phyloP scores from a whole-genome alignment of 2,797 vertebrate genomes.

The Stomatorhinus walkeri region DNA sequence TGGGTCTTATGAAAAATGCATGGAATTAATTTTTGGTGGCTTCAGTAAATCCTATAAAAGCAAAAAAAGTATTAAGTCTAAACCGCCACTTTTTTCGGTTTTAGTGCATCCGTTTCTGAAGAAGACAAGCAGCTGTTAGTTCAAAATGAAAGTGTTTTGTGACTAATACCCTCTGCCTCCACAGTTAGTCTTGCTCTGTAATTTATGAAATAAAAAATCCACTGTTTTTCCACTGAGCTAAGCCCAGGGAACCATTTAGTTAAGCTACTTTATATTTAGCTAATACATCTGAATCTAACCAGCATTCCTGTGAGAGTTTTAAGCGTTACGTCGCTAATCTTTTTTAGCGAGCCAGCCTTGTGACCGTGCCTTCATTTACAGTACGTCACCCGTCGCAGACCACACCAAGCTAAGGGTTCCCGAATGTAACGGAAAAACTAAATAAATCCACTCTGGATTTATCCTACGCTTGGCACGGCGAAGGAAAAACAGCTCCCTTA shows the following conservation, averaged over 20 bases:
- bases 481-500: neutral
- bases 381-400: neutral
- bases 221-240: constrained; percentile 6
- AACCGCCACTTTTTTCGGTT: neutral
- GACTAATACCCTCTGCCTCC: neutral
- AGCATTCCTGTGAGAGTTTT: neutral
- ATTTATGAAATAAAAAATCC: constrained; percentile 1
- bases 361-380: neutral
- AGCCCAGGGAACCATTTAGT: neutral
- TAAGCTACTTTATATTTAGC: constrained; percentile 2
- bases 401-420: neutral
- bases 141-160: neutral
- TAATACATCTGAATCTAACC: neutral
- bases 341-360: neutral
- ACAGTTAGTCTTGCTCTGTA: neutral
- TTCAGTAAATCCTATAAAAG: neutral
- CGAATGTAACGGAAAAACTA: neutral
- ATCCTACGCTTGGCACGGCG: neutral
- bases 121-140: neutral
- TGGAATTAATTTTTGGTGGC: neutral
- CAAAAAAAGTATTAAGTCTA: neutral
- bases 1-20: neutral
- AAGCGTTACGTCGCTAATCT: neutral
- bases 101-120: neutral
- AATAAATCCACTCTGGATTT: neutral